Conservation (phyloP, 2,797 vertebrate species). For the Hapalemur alaotrensis region DNA sequence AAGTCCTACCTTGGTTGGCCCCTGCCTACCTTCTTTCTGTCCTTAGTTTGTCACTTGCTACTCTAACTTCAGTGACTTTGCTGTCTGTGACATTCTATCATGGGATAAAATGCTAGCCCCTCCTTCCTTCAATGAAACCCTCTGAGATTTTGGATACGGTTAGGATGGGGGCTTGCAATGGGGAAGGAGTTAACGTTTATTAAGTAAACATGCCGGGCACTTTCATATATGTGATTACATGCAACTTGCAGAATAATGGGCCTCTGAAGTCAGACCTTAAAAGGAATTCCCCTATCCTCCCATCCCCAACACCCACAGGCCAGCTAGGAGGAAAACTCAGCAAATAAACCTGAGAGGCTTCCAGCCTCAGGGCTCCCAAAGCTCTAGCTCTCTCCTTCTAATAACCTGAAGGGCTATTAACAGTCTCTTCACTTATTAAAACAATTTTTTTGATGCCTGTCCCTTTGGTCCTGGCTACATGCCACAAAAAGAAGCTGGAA, state of each 20-base stretch:
- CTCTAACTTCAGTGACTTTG: background rate
- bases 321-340: background rate
- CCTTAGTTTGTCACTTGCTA: background rate
- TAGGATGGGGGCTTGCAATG: background rate
- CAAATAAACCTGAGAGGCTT: slow-evolving; percentile 8
- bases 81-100: background rate
- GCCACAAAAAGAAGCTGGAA: background rate
- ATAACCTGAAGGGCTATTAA: slow-evolving; percentile 57
- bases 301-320: background rate
- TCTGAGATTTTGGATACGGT: background rate
- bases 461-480: background rate
- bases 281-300: background rate
- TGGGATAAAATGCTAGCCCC: background rate
- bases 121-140: background rate
- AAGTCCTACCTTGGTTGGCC: background rate
- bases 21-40: background rate
- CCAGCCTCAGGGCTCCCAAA: background rate
- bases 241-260: background rate
- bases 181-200: background rate
- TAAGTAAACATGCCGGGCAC: background rate
- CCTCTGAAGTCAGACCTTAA: background rate
- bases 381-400: slow-evolving; percentile 18
- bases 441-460: slow-evolving; percentile 45
- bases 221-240: background rate
- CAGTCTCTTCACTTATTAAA: slow-evolving; percentile 65